Evolutionary conservation across 2,797 vertebrate species (phyloP), one percentile per base, ranked within the genome.

Genomic region (Alca torda): DNA sequence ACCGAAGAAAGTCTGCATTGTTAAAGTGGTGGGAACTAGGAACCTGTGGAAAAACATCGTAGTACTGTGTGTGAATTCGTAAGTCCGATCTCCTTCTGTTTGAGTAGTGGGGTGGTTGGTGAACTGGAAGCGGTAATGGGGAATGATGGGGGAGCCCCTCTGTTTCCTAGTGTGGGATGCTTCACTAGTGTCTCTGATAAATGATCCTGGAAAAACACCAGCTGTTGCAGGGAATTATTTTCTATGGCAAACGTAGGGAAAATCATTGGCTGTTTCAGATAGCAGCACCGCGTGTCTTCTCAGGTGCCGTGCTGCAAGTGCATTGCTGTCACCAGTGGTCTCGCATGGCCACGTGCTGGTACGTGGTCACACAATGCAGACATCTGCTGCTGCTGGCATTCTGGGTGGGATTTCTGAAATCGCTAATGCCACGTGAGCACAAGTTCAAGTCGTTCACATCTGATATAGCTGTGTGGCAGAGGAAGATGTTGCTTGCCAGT

Each of bases 11-110:
- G 99, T 99, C 3, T 99, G 99, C 97, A 99, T 99, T 14, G 98
- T 99, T 80, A 99, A 99, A 93, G 99, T 99, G 98, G 99, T 99
- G 61, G 98, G 99, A 41, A 99, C 99, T 3, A 98, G 99, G 84
- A 99, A 99, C 98, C 98, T 99, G 96, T 99, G 99, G 99, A 99
- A 99, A 97, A 99, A 99, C 95, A 99, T 99, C 1, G 99, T 99
- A 11, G 99, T 99, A n/a, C 97, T 99, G 89, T 99, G 99, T 89
- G 98, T 99, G 93, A 99, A 99, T 98, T 99, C 99, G 99, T 99
- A 98, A 99, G 98, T 99, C 33, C 1, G 1, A 15, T 60, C 45
- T 75, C 41, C 18, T 78, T 18, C 43, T 84, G 7, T 56, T 90
- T 41, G 11, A 26, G 23, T n/a, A 10, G 20, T 16, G 56, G 25